Conservation (phyloP, 2,113 vertebrate species). For the Pygathrix nemaeus region DNA sequence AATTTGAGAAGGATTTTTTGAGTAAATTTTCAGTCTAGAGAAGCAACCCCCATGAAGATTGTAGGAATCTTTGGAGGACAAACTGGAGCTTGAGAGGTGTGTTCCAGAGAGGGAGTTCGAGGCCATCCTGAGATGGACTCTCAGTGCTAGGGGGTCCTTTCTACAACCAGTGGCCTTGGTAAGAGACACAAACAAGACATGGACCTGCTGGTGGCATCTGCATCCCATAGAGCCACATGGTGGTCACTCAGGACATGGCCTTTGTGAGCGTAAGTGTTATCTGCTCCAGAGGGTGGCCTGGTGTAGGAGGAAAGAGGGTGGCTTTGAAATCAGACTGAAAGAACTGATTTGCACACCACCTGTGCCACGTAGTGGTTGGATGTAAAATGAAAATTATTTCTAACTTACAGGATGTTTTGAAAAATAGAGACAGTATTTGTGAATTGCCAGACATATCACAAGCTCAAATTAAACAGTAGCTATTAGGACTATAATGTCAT, state of each 20-base stretch:
- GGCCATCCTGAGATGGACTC: neutral
- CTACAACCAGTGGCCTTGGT: neutral
- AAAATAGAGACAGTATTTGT: neutral
- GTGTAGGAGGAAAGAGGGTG: neutral
- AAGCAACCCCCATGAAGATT: neutral
- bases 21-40: neutral
- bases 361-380: neutral
- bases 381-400: neutral
- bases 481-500: neutral
- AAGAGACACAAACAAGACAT: neutral
- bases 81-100: neutral
- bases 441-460: neutral
- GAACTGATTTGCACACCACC: neutral
- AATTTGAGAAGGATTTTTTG: neutral
- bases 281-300: rapidly evolving
- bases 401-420: neutral
- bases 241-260: neutral
- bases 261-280: too few relatives aligned
- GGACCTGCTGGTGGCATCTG: neutral
- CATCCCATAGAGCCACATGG: neutral
- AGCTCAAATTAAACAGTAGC: neutral
- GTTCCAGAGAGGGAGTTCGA: neutral
- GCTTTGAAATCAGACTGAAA: neutral
- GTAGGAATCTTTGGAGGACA: neutral
- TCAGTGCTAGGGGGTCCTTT: neutral